Percentiles rank a stretch among this genome's conserved stretches.
Conservation (phyloP, 2,888 invertebrate genomes). For the Punctoribates punctum region DNA sequence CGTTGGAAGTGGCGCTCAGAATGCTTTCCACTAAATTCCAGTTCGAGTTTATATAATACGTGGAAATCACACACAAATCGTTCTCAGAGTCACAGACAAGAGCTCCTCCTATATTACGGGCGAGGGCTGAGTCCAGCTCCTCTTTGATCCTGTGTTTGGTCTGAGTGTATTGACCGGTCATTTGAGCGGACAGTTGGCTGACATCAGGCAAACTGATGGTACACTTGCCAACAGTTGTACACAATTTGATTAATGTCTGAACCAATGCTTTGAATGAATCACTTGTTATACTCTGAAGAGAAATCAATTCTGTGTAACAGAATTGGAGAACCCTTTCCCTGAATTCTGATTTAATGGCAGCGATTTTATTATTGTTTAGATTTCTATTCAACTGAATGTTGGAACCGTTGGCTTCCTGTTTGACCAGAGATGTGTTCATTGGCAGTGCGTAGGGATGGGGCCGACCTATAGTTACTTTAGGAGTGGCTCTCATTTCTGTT, state of each 20-base stretch:
- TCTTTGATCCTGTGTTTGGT: constrained; percentile 6
- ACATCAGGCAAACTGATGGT: constrained; percentile 14
- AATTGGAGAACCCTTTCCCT: constrained; percentile 39
- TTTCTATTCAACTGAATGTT: background rate
- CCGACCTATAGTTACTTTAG: constrained; percentile 1
- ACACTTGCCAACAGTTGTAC: constrained; percentile 18
- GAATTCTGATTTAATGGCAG: constrained; percentile 38
- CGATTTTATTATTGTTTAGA: constrained; percentile 29
- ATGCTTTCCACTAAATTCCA: constrained; percentile 42
- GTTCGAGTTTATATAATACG: constrained; percentile 40
- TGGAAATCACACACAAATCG: constrained; percentile 42
- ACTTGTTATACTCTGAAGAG: constrained; percentile 32
- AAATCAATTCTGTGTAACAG: constrained; percentile 41
- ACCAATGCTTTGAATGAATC: constrained; percentile 40
- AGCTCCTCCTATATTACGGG: constrained; percentile 40
- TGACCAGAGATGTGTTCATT: background rate
- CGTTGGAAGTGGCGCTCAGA: constrained; percentile 33
- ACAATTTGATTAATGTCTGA: constrained; percentile 39
- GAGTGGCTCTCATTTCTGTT: background rate
- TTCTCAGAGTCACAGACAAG: constrained; percentile 43
- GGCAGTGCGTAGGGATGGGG: background rate
- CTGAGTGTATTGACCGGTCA: constrained; percentile 34
- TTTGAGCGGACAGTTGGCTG: constrained; percentile 31
- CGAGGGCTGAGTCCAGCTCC: constrained; percentile 24
- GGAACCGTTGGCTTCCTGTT: background rate